Conservation (phyloP, 2,797 vertebrate species). For the Neosalanx taihuensis region DNA sequence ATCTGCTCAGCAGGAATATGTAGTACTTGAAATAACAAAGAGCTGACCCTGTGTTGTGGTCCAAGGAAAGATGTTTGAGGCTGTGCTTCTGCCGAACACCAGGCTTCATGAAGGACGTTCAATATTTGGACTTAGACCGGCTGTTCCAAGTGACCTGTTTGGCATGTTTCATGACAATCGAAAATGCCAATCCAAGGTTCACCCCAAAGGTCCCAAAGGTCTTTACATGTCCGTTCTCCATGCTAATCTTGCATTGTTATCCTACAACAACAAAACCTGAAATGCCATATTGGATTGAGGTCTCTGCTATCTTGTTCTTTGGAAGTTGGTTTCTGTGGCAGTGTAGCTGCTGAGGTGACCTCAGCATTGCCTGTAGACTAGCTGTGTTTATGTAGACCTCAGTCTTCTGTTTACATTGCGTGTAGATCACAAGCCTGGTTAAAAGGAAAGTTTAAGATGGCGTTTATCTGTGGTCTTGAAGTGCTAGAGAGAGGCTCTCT, state of each 20-base stretch:
- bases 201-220: not conserved
- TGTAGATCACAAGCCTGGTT: slow-evolving; percentile 15
- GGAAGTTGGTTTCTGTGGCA: not conserved
- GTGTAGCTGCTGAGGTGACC: not conserved
- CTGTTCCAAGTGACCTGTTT: not conserved
- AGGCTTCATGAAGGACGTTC: not conserved
- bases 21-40: not conserved
- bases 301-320: not conserved
- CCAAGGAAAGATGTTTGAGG: not conserved
- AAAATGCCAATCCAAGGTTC: not conserved
- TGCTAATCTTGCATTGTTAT: not conserved
- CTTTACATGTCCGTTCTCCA: not conserved
- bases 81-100: not conserved
- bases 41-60: not conserved
- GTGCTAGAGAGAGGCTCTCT: not conserved
- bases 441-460: slow-evolving; percentile 5
- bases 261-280: not conserved
- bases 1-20: not conserved
- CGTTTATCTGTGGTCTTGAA: not conserved
- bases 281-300: not conserved
- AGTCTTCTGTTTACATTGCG: slow-evolving; percentile 14
- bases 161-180: not conserved
- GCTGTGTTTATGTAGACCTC: slow-evolving; percentile 6
- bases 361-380: not conserved
- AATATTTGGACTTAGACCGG: not conserved